Evolutionary conservation across 2,888 invertebrate genomes (phyloP), one percentile per base, ranked within the genome.

Genomic region (Yponomeuta malinellus): DNA sequence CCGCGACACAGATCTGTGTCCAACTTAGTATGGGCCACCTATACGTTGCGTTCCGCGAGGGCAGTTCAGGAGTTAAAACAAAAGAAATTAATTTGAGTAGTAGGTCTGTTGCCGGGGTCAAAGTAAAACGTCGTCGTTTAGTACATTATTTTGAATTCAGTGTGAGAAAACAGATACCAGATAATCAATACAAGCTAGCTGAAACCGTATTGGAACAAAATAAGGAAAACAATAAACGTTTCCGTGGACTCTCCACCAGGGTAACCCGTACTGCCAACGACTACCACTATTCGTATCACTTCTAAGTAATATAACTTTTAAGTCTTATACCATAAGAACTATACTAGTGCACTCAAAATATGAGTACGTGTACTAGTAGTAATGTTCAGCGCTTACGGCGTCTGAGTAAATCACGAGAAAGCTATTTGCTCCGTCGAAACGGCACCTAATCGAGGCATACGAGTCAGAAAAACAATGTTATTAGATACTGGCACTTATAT

Each of bases 201-300:
- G 43, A 43, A 59, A 15, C 15, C 3, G 12, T 15, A 15, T 59
- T 59, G 52, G 52, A 59, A 59, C 52, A 59, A 4, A 15, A 15
- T 59, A 59, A 59, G 52, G 52, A 59, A 59, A 59, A 59, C 52
- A 59, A 59, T 59, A 59, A 59, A 59, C 52, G 52, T 59, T 59
- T 59, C 52, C 52, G 12, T 59, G 52, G 12, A 59, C 52, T 12
- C 12, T 52, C 15, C 15, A 59, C 15, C 15, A 1, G 12, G 15
- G 52, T 15, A 59, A 15, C 52, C 12, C 52, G 8, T 15, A 59
- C 15, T 15, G 15, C 15, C 52, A 59, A 59, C 15, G 1, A 4
- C 52, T 59, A 15, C 15, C 2, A 59, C 52, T 59, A 59, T 12
- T 15, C 15, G 1, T 59, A 15, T 6, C 12, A 59, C 52, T 12